Evolutionary conservation across 2,888 invertebrate genomes (phyloP).

Genomic region (Eupelmus urozonus): DNA sequence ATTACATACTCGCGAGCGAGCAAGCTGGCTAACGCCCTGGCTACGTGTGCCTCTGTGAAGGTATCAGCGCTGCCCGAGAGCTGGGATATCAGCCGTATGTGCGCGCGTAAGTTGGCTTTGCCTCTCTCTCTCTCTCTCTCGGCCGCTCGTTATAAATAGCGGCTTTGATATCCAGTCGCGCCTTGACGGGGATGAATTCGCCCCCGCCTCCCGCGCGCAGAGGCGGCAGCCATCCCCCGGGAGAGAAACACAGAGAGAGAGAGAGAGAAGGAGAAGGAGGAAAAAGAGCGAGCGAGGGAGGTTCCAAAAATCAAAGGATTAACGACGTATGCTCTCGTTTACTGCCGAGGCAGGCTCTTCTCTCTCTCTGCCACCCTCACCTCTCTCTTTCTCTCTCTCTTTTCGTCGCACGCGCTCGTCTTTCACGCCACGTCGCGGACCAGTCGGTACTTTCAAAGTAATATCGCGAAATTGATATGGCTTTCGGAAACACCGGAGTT

Average conservation of each 20-base stretch:
- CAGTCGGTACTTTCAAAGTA: constrained; percentile 57
- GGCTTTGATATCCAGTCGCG: constrained; percentile 74
- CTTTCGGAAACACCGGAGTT: constrained; percentile 49
- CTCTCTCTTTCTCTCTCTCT: constrained; percentile 4
- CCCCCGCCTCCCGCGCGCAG: constrained; percentile 60
- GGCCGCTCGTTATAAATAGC: constrained; percentile 72
- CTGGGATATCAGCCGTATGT: constrained; percentile 62
- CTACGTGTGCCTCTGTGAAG: neutral
- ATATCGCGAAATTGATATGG: constrained; percentile 61
- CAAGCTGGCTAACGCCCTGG: constrained; percentile 2
- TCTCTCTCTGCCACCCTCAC: neutral
- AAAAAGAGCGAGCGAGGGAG: constrained; percentile 56
- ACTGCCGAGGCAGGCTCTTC: constrained; percentile 27
- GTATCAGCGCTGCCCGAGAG: too few species aligned
- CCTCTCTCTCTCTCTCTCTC: constrained; percentile 18
- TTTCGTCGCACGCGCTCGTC: constrained; percentile 41
- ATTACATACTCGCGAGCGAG: constrained; percentile 20
- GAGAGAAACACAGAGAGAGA: constrained; percentile 45
- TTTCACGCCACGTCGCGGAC: constrained; percentile 55
- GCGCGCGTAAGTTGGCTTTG: constrained; percentile 59
- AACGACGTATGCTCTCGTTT: constrained; percentile 66
- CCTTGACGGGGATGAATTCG: constrained; percentile 67
- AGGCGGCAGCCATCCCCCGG: constrained; percentile 53
- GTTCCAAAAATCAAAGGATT: constrained; percentile 73
- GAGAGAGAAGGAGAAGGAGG: constrained; percentile 38